Base-by-base conservation (phyloP, 2,113 vertebrate genomes). In the Stegastes partitus region DNA sequence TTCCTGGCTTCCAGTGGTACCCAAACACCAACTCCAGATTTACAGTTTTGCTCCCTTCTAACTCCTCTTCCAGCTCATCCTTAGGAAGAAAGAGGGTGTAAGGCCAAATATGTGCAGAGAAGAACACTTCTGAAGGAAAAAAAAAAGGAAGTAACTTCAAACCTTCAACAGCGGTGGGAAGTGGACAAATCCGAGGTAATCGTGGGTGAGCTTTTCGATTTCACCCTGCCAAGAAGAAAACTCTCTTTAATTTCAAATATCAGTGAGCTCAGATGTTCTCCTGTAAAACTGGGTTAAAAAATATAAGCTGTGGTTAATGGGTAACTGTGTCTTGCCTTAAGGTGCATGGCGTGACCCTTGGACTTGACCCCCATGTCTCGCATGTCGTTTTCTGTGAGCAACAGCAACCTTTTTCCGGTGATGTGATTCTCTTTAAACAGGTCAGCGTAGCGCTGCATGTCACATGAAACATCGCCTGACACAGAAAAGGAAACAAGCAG, bases 381-480 rank as follows among this genome's bases (percentile, higher is more conserved):
- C 92, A 99, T 95, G 93, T 99, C 98, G 2, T 92, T 92, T 45
- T 99, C 98, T 26, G 96, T 95, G 42, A 99, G 93, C 83, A 99
- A 92, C 1, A 99, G 96, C 74, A 99, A 75, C 58, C 95, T 94
- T 92, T 95, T 96, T 49, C 98, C 98, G 0, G 98, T 99, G 85
- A 99, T 99, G 93, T 99, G 97, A 78, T 99, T 96, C n/a, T 97
- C 95, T 87, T 95, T 97, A 85, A 99, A 99, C 68, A 99, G 92
- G 84, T 94, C 96, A 1, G 97, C 96, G 12, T 98, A 99, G 4
- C 81, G 16, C 84, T 94, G 96, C 96, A 98, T 97, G 80, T 95
- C 95, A 78, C 87, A 93, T 0, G 94, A 92, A 18, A 93, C 77
- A 58, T 96, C 95, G 0, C 94, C 98, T 99, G 89, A 61, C 55